Percentiles rank a stretch among this genome's conserved stretches.
Evolutionary conservation across 2,888 invertebrate species (phyloP).

Genomic region (Chaetogeoica ovagalla): DNA sequence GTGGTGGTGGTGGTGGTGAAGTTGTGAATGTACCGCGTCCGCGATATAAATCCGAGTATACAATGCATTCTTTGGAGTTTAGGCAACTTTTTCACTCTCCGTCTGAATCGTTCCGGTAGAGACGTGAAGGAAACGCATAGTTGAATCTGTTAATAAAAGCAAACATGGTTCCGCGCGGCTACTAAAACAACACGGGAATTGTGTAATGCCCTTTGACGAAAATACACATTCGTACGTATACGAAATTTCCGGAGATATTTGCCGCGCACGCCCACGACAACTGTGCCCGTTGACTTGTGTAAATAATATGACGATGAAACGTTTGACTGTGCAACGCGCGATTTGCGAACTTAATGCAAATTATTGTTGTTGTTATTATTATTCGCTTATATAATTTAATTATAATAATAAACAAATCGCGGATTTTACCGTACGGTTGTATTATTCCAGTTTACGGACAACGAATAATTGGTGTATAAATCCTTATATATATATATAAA

Average conservation of each 20-base stretch:
- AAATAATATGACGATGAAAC: neutral
- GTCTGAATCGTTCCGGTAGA: conserved; percentile 13
- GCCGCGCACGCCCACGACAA: neutral
- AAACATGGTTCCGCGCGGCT: neutral
- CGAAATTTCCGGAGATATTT: conserved; percentile 16
- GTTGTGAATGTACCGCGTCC: neutral
- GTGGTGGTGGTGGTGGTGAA: neutral
- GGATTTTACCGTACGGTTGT: no score
- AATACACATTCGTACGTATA: neutral
- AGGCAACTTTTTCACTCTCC: neutral
- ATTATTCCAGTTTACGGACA: no score
- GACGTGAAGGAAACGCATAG: neutral
- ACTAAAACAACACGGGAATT: conserved; percentile 13
- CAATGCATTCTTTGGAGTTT: conserved; percentile 5
- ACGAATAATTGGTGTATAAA: no score
- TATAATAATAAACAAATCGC: neutral
- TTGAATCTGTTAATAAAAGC: conserved; percentile 31
- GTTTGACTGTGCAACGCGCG: neutral
- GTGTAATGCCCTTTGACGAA: conserved; percentile 14
- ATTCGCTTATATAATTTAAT: neutral
- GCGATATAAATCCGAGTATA: neutral
- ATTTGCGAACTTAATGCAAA: neutral
- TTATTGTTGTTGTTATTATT: no score
- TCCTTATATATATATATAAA: no score
- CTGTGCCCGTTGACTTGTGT: neutral